Evolutionary conservation across 2,113 vertebrate genomes (phyloP), one percentile per base, ranked within the genome.

Genomic region (Dipodomys merriami): DNA sequence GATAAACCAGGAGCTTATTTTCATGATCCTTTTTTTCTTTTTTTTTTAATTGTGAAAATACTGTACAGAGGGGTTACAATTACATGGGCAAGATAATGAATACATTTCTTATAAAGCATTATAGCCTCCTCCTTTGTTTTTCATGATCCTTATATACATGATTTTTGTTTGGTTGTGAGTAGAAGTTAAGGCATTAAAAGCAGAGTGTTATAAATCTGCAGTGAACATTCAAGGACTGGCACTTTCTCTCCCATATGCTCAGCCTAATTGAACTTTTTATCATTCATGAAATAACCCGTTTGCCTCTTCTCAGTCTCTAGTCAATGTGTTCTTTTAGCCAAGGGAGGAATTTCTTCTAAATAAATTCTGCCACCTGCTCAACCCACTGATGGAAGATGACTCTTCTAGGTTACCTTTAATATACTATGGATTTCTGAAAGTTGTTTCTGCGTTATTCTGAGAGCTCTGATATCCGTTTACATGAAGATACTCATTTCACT

Each of bases 351-450:
- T 67, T 68, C 39, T 71, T 64, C 35, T 49, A 88, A 95, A 88
- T 74, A 84, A 90, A 83, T 68, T 44, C 33, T 82, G 67, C 71
- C 68, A 89, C 79, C 74, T 92, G 65, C 73, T 86, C 46, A 69
- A 90, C 3, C 12, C 60, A 65, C 23, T 4, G n/a, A 90, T 35
- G 82, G 64, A 25, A 93, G n/a, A 29, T 90, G 39, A 71, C 27
- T 92, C 73, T 89, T 91, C 22, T 78, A 62, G 60, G 71, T 83
- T 44, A 91, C 0, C 11, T n/a, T 78, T 73, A 88, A 73, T 78
- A 82, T 81, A 53, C 9, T 23, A 60, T 64, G 16, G 29, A 33
- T 60, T 94, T 90, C 27, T 90, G 1, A 69, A 95, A 91, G 72
- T 72, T 69, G 25, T 87, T 85, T 46, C 39, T 62, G 27, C 53